Base-by-base conservation (phyloP, 2,113 vertebrate species). In the Ophthalmolycus amberensis region DNA sequence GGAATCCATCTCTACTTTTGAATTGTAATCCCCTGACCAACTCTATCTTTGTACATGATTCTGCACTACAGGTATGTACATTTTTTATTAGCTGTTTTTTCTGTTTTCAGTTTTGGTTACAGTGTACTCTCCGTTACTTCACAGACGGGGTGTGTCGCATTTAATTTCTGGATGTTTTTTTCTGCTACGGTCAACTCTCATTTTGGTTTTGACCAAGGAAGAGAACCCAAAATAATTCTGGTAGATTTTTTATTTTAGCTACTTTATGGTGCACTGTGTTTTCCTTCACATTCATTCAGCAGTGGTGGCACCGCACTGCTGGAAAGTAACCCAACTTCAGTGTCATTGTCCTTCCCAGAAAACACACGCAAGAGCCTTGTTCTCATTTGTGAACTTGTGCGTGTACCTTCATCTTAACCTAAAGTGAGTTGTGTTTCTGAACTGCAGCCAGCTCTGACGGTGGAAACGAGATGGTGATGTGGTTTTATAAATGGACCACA, bases 201-300 rank as follows among this genome's bases (percentile, higher is more conserved):
- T 90, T 89, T 90, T 90, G 88, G 85, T 91, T 91, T 92, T 79
- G 72, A 83, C 82, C 60, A 16, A 60, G 54, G 27, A 75, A 72
- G 1, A 34, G n/a, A 72, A 83, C 56, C 85, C 58, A 66, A 73
- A 74, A 70, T 87, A 75, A 89, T 83, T 75, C 52, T 63, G 71
- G 64, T 75, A 32, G 65, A 81, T 79, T 83, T 89, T 85, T 73
- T 65, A 77, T 71, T 85, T 69, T 40, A 32, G 40, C 63, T 50
- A 67, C 37, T 58, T 80, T 20, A 52, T 68, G 71, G 62, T 52
- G 46, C 59, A 40, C 44, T 76, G 18, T 10, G 64, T 72, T 83
- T 34, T 84, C 60, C 76, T 83, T 59, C 27, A 7, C 34, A 80
- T 82, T 59, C 2, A 63, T 48, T 67, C 10, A 58, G 68, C 34